Evolutionary conservation across 2,113 vertebrate genomes (phyloP).

Genomic region (Uropsilus gracilis): DNA sequence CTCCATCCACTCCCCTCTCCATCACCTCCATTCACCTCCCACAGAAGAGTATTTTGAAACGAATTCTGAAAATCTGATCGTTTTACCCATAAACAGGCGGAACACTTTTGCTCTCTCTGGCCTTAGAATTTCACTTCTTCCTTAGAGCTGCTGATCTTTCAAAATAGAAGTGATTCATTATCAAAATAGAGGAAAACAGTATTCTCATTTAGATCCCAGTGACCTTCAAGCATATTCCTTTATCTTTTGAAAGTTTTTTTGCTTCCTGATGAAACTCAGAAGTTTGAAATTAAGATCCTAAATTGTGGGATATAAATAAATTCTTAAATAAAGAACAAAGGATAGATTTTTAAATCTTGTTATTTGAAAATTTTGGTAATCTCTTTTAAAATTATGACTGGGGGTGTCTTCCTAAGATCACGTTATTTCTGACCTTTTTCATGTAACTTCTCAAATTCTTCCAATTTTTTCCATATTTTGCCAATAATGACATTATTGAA

Average conservation of each 20-base stretch:
- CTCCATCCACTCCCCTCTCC: neutral
- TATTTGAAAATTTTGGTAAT: neutral
- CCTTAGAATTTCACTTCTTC: neutral
- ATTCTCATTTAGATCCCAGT: neutral
- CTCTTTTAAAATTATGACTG: neutral
- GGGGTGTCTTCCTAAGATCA: too few relatives aligned
- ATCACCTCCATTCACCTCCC: neutral
- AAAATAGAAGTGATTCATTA: neutral
- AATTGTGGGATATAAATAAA: neutral
- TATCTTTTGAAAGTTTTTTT: neutral
- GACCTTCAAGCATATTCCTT: neutral
- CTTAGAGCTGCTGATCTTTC: neutral
- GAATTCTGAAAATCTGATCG: neutral
- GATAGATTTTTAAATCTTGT: neutral
- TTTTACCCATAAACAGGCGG: neutral
- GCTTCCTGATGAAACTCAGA: slow-evolving; percentile 30
- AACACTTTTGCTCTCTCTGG: neutral
- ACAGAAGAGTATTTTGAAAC: neutral
- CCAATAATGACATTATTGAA: neutral
- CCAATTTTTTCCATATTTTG: slow-evolving; percentile 13
- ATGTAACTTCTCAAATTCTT: slow-evolving; percentile 7
- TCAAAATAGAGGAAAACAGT: neutral
- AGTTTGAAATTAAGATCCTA: neutral
- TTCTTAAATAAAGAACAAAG: neutral
- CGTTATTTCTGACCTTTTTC: too few relatives aligned